Evolutionary conservation across 2,797 vertebrate genomes (phyloP).

Genomic region (Aquila chrysaetos): DNA sequence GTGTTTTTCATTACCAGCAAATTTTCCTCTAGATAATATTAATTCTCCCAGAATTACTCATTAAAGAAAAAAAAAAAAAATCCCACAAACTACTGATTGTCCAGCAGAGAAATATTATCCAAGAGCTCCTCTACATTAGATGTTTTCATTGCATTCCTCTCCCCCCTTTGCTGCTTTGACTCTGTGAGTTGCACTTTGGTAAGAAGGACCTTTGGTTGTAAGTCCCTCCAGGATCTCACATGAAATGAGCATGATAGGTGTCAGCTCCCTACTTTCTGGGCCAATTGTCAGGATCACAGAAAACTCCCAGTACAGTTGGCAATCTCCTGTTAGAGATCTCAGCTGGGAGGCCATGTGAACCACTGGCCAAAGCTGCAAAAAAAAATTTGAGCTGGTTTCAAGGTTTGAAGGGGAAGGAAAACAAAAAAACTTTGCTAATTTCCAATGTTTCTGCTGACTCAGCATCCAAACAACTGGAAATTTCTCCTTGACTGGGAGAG

Average conservation of each 20-base stretch:
- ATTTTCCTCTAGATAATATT: neutral
- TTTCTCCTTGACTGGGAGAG: neutral
- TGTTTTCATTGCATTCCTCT: neutral
- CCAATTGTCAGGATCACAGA: conserved; percentile 14
- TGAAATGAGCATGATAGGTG: neutral
- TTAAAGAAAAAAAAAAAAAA: neutral
- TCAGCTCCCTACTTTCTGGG: conserved; percentile 5
- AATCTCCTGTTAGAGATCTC: neutral
- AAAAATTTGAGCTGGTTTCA: neutral
- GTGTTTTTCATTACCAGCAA: neutral
- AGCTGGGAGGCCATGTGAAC: neutral
- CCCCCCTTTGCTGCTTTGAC: neutral
- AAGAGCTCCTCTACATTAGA: neutral
- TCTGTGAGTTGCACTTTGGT: neutral
- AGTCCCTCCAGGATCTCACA: conserved; percentile 33
- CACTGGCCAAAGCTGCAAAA: neutral
- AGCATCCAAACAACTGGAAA: conserved; percentile 34
- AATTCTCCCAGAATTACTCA: neutral
- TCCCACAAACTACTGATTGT: neutral
- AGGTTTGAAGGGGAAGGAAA: neutral
- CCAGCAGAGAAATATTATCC: neutral
- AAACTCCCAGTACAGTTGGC: neutral
- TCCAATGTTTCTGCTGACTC: conserved; percentile 24
- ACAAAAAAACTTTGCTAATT: neutral
- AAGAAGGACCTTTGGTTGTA: conserved; percentile 19